A percentile compares a stretch with the other conserved stretches of the same genome.
Evolutionary conservation across 2,113 vertebrate species (phyloP).

Genomic region (Paradoxurus hermaphroditus): DNA sequence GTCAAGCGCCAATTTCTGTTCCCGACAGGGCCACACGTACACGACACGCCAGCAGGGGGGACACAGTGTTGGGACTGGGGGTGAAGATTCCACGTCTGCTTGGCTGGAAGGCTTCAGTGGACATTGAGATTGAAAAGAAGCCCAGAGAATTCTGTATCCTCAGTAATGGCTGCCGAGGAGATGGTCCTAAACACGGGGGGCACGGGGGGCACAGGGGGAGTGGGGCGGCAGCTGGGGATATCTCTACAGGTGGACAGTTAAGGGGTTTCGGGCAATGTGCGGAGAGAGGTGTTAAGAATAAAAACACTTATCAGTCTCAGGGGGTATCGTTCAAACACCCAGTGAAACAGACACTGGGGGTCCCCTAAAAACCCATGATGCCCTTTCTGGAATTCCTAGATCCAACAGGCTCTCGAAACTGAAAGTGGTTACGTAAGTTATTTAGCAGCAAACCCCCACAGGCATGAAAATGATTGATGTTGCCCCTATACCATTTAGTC

Average conservation of each 20-base stretch:
- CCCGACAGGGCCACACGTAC: not conserved
- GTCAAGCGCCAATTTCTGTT: not conserved
- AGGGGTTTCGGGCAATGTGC: not conserved
- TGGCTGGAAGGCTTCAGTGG: not conserved
- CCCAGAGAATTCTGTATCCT: too few species aligned
- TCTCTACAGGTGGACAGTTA: too few species aligned
- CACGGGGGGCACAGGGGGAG: accelerated
- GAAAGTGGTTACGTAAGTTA: not conserved
- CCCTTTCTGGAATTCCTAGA: not conserved
- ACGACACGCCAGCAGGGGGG: not conserved
- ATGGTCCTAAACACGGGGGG: not conserved
- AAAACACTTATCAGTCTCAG: not conserved
- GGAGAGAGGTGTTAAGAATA: not conserved
- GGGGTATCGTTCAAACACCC: not conserved
- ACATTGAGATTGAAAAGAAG: not conserved
- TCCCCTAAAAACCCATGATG: not conserved
- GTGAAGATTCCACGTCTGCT: not conserved
- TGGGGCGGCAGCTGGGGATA: accelerated
- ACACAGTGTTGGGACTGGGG: not conserved
- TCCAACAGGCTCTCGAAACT: not conserved
- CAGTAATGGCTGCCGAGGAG: not conserved
- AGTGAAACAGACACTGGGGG: not conserved
- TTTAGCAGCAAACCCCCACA: not conserved
- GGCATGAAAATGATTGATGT: not conserved
- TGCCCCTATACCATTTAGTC: not conserved